Conservation (phyloP, 2,888 invertebrate species). For the Lasioglossum leucozonium region DNA sequence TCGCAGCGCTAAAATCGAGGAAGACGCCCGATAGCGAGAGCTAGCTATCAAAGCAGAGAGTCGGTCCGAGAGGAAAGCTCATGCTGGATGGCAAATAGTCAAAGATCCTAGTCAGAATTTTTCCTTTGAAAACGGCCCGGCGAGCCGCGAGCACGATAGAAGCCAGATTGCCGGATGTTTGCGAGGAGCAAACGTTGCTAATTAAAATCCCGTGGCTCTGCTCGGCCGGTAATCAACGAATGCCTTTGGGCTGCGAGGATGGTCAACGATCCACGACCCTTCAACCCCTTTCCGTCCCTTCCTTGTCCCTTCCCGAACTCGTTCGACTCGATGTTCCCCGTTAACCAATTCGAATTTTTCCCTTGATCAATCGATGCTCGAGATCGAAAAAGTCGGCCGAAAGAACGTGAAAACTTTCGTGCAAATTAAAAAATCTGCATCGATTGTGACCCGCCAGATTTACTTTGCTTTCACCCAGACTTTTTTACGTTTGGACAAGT, state of each 20-base stretch:
- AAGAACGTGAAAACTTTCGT: background rate
- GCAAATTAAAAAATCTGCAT: background rate
- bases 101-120: conserved; percentile 62
- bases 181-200: conserved; percentile 82
- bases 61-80: conserved; percentile 21
- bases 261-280: conserved; percentile 77
- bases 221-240: conserved; percentile 82
- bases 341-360: background rate
- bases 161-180: conserved; percentile 79
- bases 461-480: background rate
- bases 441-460: background rate
- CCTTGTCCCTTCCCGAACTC: conserved; percentile 14
- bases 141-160: conserved; percentile 42
- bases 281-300: conserved; percentile 52
- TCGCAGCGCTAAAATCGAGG: background rate
- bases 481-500: background rate
- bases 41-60: background rate
- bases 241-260: conserved; percentile 80
- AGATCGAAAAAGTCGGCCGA: background rate
- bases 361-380: background rate
- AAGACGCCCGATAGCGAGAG: background rate
- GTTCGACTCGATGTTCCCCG: conserved; percentile 3
- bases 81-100: conserved; percentile 30
- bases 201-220: conserved; percentile 83
- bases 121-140: conserved; percentile 59